Percentiles rank a stretch among this genome's conserved stretches.
phyloP scores from a whole-genome alignment of 1,140 invertebrate genomes.

The Arion vulgaris region DNA sequence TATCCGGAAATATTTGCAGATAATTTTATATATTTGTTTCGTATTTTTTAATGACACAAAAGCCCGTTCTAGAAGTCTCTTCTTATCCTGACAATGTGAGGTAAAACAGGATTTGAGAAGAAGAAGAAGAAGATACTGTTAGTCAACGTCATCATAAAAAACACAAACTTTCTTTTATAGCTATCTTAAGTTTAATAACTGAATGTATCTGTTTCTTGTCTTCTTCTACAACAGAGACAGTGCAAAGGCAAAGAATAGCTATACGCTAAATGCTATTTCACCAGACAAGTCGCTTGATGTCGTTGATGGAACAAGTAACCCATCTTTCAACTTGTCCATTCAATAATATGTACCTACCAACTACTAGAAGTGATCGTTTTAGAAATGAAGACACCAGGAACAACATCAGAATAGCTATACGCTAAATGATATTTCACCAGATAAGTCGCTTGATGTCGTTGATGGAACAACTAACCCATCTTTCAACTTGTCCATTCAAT shows the following conservation, averaged over 20 bases:
- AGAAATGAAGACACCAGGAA: no score
- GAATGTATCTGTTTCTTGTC: not conserved
- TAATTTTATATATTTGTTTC: no score
- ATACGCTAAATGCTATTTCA: not conserved
- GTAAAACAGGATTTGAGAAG: no score
- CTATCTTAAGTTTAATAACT: not conserved
- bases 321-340: not conserved
- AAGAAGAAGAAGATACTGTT: no score
- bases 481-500: not conserved
- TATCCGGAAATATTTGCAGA: no score
- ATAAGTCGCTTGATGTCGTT: not conserved
- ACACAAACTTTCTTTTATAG: not conserved
- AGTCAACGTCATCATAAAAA: no score
- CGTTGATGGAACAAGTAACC: not conserved
- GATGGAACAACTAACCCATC: not conserved
- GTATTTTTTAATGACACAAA: no score
- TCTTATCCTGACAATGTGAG: no score
- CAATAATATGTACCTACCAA: no score
- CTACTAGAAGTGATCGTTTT: no score
- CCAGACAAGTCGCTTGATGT: not conserved
- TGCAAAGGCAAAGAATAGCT: not conserved
- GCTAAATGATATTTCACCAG: not conserved
- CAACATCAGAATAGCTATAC: slow-evolving; percentile 11
- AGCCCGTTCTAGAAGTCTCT: no score
- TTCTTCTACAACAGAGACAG: not conserved